Percentiles rank a stretch among this genome's conserved stretches.
These are phyloP conservation scores for Phoebastria nigripes DNA, from an alignment of 2,797 vertebrate species.

Conservation along the genomic window DNA sequence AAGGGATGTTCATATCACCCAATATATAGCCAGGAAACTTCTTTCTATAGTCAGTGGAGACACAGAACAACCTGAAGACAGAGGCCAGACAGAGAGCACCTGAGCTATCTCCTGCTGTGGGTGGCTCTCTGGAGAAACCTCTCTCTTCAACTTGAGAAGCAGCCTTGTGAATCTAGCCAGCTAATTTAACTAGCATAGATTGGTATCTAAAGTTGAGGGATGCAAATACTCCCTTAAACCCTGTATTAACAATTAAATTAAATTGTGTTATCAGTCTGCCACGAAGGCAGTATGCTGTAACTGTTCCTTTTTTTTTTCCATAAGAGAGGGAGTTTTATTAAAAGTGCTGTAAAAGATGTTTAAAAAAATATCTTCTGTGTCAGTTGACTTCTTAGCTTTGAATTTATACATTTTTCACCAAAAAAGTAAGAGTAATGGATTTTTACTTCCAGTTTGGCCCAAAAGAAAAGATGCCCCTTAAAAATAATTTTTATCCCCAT, in stretches of 20 bases:
- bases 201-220: background rate
- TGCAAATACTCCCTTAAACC: background rate
- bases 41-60: background rate
- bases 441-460: background rate
- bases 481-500: background rate
- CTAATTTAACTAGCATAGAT: background rate
- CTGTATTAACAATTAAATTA: background rate
- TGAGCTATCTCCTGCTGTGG: background rate
- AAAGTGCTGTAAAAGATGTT: background rate
- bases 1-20: rapidly evolving
- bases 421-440: background rate
- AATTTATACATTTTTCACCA: background rate
- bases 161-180: background rate
- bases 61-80: background rate
- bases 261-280: background rate
- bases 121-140: background rate
- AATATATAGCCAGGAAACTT: background rate
- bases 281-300: background rate
- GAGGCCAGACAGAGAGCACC: background rate
- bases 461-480: background rate
- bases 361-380: background rate
- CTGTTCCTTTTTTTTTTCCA: background rate
- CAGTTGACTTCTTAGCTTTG: background rate
- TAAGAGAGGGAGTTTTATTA: background rate
- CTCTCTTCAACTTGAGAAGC: background rate